Base-by-base conservation (phyloP, 2,888 invertebrate genomes). In the Tipula lateralis region DNA sequence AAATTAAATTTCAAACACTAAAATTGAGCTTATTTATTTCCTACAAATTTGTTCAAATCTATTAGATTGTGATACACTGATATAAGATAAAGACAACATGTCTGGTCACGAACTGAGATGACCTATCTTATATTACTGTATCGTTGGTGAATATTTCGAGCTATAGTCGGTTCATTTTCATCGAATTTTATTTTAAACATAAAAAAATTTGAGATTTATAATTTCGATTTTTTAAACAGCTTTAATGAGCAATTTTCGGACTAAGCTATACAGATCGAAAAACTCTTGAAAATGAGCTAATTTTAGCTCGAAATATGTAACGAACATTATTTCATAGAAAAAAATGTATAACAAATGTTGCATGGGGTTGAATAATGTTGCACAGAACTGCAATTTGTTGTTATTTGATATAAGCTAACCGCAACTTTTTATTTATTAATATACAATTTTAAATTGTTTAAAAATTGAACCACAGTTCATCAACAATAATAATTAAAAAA, bases 231-330 rank as follows among this genome's bases (percentile, higher is more conserved):
- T 50, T n/a, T 66, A 24, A n/a, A 44, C 36, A 36, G 36, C 36
- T 36, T 36, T 36, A 44, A 44, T 44, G 44, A 44, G 44, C n/a
- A 44, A 44, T 24, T 66, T 24, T 24, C 66, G 12, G n/a, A 16
- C 44, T 16, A 16, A 50, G 6, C 3, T 24, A 24, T 16, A 24
- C 1, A n/a, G n/a, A n/a, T n/a, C 24, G 66, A 9, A 7, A 5
- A 66, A 66, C 66, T 66, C 66, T 66, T 66, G 66, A 66, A 66
- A 66, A 66, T 66, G 66, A 66, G 66, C 66, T 66, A 66, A 66
- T 66, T 66, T 66, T 66, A 66, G 66, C 66, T 66, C 66, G 66
- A 66, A 66, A 66, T 66, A 66, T 66, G 13, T 44, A 44, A 44
- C n/a, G n/a, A 44, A 44, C 2, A 16, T 44, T 44, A 44, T n/a